These are phyloP conservation scores for Mastomys coucha DNA, from an alignment of 2,113 vertebrate species.

Conservation along the genomic window DNA sequence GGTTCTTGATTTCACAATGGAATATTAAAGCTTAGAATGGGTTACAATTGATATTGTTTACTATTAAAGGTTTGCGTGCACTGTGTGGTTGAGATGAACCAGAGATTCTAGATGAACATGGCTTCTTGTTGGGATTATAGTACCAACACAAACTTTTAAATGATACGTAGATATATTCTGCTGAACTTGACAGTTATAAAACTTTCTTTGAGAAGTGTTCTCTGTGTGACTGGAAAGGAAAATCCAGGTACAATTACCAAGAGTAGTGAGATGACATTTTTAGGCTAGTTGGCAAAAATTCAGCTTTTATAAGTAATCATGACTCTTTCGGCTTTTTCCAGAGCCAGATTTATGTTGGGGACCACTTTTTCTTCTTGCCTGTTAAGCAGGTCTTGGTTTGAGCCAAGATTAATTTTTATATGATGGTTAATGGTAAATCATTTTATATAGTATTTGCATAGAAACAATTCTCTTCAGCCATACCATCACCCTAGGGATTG, in stretches of 20 bases:
- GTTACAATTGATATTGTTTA: slow-evolving; percentile 44
- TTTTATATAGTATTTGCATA: slow-evolving; percentile 71
- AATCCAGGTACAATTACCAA: slow-evolving; percentile 72
- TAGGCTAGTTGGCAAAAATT: slow-evolving; percentile 69
- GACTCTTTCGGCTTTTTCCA: slow-evolving; percentile 61
- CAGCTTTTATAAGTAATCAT: slow-evolving; percentile 69
- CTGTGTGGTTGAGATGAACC: not conserved
- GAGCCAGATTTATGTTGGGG: slow-evolving; percentile 71
- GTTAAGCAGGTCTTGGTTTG: slow-evolving; percentile 64
- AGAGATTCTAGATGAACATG: not conserved
- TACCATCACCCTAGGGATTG: not conserved
- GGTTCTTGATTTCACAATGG: not conserved
- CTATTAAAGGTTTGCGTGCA: not conserved
- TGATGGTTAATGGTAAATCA: slow-evolving; percentile 74
- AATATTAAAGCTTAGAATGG: not conserved
- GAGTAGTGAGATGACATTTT: slow-evolving; percentile 71
- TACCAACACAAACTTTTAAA: not conserved
- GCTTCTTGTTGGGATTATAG: slow-evolving; percentile 20
- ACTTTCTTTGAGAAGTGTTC: slow-evolving; percentile 71
- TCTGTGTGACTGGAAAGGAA: slow-evolving; percentile 68
- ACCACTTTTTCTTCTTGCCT: slow-evolving; percentile 69
- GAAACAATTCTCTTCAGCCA: slow-evolving; percentile 66
- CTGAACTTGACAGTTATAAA: slow-evolving; percentile 61
- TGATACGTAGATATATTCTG: slow-evolving; percentile 52
- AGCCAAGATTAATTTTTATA: slow-evolving; percentile 73